A percentile compares a stretch with the other conserved stretches of the same genome.
Conservation (phyloP, 2,888 invertebrate genomes). For the Sphinx pinastri region DNA sequence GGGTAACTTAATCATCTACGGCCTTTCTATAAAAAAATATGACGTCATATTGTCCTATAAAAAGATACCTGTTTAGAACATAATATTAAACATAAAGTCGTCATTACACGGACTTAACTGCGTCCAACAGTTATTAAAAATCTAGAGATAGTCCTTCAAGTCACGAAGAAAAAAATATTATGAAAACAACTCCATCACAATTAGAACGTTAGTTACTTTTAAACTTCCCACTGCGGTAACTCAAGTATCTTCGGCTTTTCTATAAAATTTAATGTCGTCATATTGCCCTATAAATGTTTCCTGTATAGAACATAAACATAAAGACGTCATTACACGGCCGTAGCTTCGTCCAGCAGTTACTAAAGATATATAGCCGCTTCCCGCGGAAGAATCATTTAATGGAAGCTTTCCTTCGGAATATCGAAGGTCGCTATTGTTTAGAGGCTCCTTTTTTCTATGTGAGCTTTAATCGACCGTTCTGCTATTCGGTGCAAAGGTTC, state of each 20-base stretch:
- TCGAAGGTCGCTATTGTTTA: neutral
- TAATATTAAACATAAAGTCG: neutral
- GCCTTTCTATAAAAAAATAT: too few relatives aligned
- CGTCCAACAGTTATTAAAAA: too few relatives aligned
- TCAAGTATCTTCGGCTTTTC: too few relatives aligned
- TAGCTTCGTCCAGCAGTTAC: conserved; percentile 10
- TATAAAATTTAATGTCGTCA: too few relatives aligned
- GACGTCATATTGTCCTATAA: neutral
- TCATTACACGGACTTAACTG: too few relatives aligned
- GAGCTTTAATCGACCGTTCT: neutral
- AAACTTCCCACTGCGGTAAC: too few relatives aligned
- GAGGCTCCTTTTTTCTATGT: conserved; percentile 3
- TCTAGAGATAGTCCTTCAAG: too few relatives aligned
- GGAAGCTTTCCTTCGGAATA: neutral
- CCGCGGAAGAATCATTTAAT: neutral
- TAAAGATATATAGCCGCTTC: neutral
- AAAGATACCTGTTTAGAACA: neutral
- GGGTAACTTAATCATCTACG: too few relatives aligned
- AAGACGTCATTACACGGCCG: neutral
- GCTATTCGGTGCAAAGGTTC: neutral
- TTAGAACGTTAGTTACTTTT: too few relatives aligned
- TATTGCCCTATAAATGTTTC: neutral
- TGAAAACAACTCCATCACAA: too few relatives aligned
- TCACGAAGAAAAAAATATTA: too few relatives aligned
- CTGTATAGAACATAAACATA: conserved; percentile 6